A percentile compares a stretch with the other conserved stretches of the same genome.
Conservation (phyloP, 2,888 invertebrate species). For the Salticus scenicus region DNA sequence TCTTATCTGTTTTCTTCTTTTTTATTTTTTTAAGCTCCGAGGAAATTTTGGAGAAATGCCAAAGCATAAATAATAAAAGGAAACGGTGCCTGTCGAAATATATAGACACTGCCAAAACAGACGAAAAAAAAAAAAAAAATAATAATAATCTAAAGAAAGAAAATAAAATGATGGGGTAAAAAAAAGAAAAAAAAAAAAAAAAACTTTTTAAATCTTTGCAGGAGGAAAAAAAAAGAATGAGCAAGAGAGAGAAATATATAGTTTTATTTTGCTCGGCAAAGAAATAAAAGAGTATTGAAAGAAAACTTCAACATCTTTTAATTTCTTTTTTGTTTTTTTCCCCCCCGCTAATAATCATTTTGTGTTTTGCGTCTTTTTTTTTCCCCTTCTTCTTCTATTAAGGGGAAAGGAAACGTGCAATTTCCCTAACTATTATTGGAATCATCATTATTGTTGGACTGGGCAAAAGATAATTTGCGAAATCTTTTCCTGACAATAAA, state of each 20-base stretch:
- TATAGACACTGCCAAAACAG: not conserved
- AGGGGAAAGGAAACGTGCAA: not conserved
- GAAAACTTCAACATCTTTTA: no score
- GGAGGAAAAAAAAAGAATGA: no score
- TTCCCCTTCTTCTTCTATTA: no score
- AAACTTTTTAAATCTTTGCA: no score
- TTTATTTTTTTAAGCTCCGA: not conserved
- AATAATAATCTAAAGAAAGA: no score
- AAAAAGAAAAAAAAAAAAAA: not conserved
- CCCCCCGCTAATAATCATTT: no score
- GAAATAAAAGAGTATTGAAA: no score
- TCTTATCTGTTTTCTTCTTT: not conserved
- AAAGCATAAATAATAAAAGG: constrained; percentile 2
- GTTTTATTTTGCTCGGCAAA: no score
- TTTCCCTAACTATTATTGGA: constrained; percentile 3
- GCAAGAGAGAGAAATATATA: no score
- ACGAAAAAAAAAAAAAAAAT: not conserved
- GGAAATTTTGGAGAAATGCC: constrained; percentile 4
- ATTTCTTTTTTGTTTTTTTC: no score
- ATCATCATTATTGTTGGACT: not conserved
- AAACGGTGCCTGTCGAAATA: not conserved
- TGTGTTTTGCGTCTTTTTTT: no score
- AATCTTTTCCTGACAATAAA: constrained; percentile 9
- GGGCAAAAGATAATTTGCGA: not conserved
- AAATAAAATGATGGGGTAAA: no score